These are phyloP conservation scores for Petrocephalus microphthalmus DNA, from an alignment of 2,113 vertebrate genomes.

Conservation along the genomic window DNA sequence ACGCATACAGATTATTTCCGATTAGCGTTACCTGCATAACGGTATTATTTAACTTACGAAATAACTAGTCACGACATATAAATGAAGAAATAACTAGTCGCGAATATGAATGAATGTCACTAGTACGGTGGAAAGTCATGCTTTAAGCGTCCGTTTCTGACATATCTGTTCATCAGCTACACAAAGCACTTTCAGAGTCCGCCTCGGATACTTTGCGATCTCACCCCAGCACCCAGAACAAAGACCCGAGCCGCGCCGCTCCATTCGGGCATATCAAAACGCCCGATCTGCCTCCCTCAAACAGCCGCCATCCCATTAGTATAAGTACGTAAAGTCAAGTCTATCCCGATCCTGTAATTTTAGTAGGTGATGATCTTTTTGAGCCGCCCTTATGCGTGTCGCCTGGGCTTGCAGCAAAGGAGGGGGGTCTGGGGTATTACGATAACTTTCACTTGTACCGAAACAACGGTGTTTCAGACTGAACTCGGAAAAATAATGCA, in stretches of 20 bases:
- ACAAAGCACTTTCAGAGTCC: neutral
- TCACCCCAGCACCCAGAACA: neutral
- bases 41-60: neutral
- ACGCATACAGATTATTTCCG: neutral
- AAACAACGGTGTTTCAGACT: neutral
- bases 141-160: neutral
- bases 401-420: neutral
- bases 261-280: neutral
- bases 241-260: neutral
- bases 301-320: neutral
- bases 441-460: neutral
- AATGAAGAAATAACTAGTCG: neutral
- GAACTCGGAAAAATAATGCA: too few species aligned
- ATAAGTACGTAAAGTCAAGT: neutral
- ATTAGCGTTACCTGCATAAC: neutral
- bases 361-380: neutral
- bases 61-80: neutral
- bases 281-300: neutral
- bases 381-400: too few species aligned
- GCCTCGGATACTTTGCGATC: neutral
- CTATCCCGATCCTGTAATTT: neutral
- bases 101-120: neutral
- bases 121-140: neutral
- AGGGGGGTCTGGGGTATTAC: neutral
- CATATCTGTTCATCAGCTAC: neutral